Evolutionary conservation across 2,113 vertebrate genomes (phyloP).

Genomic region (Coturnix japonica): DNA sequence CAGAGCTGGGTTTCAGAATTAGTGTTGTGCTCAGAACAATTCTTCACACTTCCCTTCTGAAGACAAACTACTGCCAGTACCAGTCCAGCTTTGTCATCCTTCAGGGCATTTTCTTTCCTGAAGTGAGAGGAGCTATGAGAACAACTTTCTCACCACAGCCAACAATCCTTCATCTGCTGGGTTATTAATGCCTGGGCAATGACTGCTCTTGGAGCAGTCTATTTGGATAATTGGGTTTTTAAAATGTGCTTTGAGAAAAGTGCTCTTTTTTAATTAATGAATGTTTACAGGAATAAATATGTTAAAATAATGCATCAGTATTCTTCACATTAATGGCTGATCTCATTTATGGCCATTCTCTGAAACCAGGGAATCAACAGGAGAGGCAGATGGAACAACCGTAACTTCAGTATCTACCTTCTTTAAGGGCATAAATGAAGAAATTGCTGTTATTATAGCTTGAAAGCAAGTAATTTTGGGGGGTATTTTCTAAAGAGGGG

Average conservation of each 20-base stretch:
- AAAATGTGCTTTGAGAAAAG: not conserved
- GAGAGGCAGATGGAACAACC: conserved; percentile 22
- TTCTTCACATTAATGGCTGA: not conserved
- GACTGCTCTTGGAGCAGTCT: not conserved
- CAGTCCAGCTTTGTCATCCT: not conserved
- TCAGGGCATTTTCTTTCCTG: not conserved
- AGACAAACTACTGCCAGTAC: not conserved
- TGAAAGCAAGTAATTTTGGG: conserved; percentile 70
- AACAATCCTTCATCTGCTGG: not conserved
- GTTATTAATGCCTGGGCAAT: not conserved
- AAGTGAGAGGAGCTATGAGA: not conserved
- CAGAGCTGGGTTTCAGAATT: not conserved
- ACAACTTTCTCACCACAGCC: not conserved
- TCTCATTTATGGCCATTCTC: conserved; percentile 36
- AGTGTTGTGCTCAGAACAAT: not conserved
- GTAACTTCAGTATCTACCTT: conserved; percentile 1
- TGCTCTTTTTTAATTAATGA: not conserved
- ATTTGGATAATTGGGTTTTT: not conserved
- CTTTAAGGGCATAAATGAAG: conserved; percentile 66
- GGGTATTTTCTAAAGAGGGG: not conserved
- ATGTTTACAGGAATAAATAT: not conserved
- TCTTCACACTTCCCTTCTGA: not conserved
- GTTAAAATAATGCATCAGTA: not conserved
- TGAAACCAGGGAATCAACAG: not conserved
- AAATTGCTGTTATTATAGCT: conserved; percentile 63